These are phyloP conservation scores for Oegoconia quadripuncta DNA, from an alignment of 2,888 invertebrate genomes.

Conservation along the genomic window DNA sequence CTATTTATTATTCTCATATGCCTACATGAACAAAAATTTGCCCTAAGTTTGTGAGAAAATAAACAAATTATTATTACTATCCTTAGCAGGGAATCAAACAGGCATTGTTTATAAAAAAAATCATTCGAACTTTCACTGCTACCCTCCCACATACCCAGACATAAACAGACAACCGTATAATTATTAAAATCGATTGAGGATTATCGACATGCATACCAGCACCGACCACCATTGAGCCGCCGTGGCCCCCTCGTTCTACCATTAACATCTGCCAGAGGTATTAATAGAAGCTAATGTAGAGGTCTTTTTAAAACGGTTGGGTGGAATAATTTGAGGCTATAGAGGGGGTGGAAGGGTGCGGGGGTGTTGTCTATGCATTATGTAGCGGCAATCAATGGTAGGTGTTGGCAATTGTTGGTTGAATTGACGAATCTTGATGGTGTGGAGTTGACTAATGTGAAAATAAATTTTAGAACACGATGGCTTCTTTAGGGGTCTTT, in stretches of 20 bases:
- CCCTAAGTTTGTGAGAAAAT: too few relatives aligned
- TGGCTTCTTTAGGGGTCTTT: background rate
- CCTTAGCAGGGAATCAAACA: background rate
- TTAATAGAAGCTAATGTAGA: slow-evolving; percentile 12
- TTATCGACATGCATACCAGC: slow-evolving; percentile 48
- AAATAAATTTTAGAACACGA: background rate
- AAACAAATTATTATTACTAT: too few relatives aligned
- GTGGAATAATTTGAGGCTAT: slow-evolving; percentile 48
- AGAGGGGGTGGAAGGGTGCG: slow-evolving; percentile 23
- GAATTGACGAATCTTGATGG: slow-evolving; percentile 31
- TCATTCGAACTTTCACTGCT: slow-evolving; percentile 7
- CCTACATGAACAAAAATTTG: too few relatives aligned
- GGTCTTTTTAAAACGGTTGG: slow-evolving; percentile 34
- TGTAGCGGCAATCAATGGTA: slow-evolving; percentile 73
- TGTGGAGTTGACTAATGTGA: slow-evolving; percentile 14
- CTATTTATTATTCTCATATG: too few relatives aligned
- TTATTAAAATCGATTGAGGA: slow-evolving; percentile 66
- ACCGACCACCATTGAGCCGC: slow-evolving; percentile 32
- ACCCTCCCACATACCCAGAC: slow-evolving; percentile 24
- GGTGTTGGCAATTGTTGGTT: slow-evolving; percentile 63
- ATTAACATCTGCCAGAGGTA: slow-evolving; percentile 4
- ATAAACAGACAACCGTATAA: slow-evolving; percentile 43
- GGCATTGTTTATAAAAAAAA: slow-evolving; percentile 7
- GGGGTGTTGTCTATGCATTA: slow-evolving; percentile 61
- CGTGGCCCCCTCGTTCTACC: background rate